Evolutionary conservation across 2,113 vertebrate species (phyloP).

Genomic region (Sorex fumeus): DNA sequence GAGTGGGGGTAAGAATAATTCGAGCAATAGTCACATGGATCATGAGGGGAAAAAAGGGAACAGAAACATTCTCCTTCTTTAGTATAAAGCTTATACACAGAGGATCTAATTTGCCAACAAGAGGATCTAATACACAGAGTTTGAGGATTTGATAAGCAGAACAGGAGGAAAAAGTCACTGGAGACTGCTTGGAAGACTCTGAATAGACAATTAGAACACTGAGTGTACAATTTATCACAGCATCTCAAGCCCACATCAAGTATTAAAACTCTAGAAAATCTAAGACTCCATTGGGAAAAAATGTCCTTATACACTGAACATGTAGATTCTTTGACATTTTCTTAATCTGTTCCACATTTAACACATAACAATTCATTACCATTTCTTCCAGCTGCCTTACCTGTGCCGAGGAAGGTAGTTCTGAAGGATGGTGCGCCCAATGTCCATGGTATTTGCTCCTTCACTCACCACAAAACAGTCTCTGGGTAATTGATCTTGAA

Average conservation of each 20-base stretch:
- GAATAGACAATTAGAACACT: not conserved
- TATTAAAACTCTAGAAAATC: not conserved
- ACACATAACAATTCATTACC: not conserved
- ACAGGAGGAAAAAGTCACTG: not conserved
- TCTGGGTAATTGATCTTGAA: slow-evolving; percentile 92
- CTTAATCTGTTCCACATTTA: slow-evolving; percentile 50
- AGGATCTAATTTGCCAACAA: slow-evolving; percentile 8
- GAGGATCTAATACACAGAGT: too few relatives aligned
- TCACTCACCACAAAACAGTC: slow-evolving; percentile 97
- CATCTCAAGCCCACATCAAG: not conserved
- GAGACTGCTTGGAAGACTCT: not conserved
- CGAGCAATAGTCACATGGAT: not conserved
- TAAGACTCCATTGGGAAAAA: not conserved
- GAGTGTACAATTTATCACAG: not conserved
- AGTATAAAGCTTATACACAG: slow-evolving; percentile 19
- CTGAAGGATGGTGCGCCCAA: slow-evolving; percentile 96
- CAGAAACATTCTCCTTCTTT: not conserved
- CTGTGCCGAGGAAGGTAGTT: slow-evolving; percentile 95
- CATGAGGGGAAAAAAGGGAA: not conserved
- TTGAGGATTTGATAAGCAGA: not conserved
- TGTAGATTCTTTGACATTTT: not conserved
- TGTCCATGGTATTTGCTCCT: slow-evolving; percentile 99
- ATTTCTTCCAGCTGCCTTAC: slow-evolving; percentile 82
- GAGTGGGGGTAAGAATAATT: not conserved
- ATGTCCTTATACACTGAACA: not conserved